These are phyloP conservation scores for Limnephilus rhombicus DNA, from an alignment of 2,888 invertebrate genomes.

Conservation along the genomic window DNA sequence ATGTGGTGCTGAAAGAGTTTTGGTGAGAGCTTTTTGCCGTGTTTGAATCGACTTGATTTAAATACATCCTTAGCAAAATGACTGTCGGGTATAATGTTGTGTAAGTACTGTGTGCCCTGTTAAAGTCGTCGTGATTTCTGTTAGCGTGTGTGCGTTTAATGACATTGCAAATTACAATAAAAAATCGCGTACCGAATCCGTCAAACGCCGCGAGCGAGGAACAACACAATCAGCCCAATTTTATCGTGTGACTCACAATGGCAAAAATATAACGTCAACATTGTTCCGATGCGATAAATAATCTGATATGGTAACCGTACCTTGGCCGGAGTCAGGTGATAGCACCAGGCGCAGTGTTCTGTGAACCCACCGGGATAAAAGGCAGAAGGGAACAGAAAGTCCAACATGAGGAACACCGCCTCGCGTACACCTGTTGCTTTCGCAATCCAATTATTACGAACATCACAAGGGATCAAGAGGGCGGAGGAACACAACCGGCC, in stretches of 20 bases:
- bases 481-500: slow-evolving; percentile 74
- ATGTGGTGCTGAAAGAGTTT: not conserved
- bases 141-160: not conserved
- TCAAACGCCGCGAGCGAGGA: slow-evolving; percentile 38
- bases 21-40: not conserved
- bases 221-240: slow-evolving; percentile 35
- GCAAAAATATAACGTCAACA: slow-evolving; percentile 30
- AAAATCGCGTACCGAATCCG: slow-evolving; percentile 44
- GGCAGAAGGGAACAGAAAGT: slow-evolving; percentile 68
- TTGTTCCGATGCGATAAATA: slow-evolving; percentile 24
- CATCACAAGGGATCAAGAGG: slow-evolving; percentile 71
- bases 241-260: slow-evolving; percentile 37
- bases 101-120: not conserved
- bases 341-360: not conserved
- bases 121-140: slow-evolving; percentile 19
- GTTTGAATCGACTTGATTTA: not conserved
- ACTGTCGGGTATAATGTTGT: not conserved
- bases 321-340: not conserved
- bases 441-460: slow-evolving; percentile 73
- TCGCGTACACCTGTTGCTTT: slow-evolving; percentile 77
- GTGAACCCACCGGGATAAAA: not conserved
- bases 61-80: not conserved
- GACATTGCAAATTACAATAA: slow-evolving; percentile 44
- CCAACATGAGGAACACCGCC: slow-evolving; percentile 75
- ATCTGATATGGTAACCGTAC: slow-evolving; percentile 33